Evolutionary conservation across 64 coral and sea anemone species (phyloP).

Genomic region (Acropora yongei): DNA sequence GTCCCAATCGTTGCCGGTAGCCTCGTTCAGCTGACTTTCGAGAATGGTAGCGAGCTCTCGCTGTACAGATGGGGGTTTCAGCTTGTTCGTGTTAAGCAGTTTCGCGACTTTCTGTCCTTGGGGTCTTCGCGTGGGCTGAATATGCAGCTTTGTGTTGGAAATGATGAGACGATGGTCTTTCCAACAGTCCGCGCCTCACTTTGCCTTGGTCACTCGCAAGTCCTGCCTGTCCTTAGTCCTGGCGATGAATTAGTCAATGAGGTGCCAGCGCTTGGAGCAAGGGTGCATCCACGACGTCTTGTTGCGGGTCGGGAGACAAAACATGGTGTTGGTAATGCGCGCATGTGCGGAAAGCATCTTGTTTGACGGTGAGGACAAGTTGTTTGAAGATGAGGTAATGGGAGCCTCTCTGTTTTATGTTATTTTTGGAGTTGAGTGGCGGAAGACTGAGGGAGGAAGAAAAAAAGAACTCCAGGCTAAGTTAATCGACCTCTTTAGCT

Average conservation of each 20-base stretch:
- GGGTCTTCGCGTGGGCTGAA: neutral
- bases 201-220: too few species aligned
- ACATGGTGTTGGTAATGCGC: neutral
- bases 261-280: too few species aligned
- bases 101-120: neutral
- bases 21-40: too few species aligned
- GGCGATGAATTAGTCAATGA: too few species aligned
- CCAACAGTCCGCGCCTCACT: too few species aligned
- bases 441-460: neutral
- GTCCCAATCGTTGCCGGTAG: too few species aligned
- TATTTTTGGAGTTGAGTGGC: constrained; percentile 44
- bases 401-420: constrained; percentile 22
- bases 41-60: too few species aligned
- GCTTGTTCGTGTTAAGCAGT: neutral
- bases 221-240: too few species aligned
- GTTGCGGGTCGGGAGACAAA: too few species aligned
- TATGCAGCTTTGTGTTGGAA: too few species aligned
- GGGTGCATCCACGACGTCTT: too few species aligned
- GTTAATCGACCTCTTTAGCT: neutral
- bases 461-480: neutral
- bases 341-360: constrained; percentile 70
- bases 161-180: too few species aligned
- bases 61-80: neutral
- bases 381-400: neutral
- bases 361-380: neutral